Evolutionary conservation across 2,797 vertebrate species (phyloP).

Genomic region (Chromobotia macracanthus): DNA sequence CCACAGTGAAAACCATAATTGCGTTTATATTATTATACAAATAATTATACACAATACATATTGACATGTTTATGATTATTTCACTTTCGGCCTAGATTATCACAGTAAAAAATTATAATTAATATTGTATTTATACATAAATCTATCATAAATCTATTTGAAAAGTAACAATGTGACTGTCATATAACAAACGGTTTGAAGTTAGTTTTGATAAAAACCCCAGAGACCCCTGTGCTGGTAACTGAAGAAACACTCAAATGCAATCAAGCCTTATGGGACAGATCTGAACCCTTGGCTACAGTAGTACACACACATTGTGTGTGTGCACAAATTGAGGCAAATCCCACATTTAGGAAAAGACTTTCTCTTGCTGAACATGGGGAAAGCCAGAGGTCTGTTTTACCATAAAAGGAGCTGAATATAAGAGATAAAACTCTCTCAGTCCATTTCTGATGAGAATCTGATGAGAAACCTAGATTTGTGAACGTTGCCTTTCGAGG

Average conservation of each 20-base stretch:
- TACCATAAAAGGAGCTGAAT: constrained; percentile 76
- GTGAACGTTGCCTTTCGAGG: constrained; percentile 43
- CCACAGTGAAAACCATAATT: background rate
- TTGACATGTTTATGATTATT: background rate
- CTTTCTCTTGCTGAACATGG: constrained; percentile 62
- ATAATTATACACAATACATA: background rate
- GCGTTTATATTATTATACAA: background rate
- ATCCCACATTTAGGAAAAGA: constrained; percentile 62
- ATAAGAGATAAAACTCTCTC: constrained; percentile 53
- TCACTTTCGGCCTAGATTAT: background rate
- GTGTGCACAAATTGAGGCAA: constrained; percentile 56
- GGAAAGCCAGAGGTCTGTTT: constrained; percentile 70
- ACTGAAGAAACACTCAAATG: background rate
- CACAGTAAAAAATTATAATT: background rate
- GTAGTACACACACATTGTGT: constrained; percentile 25
- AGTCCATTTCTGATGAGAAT: constrained; percentile 24
- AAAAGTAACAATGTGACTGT: background rate
- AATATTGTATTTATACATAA: background rate
- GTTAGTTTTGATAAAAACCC: background rate
- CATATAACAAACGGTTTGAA: background rate
- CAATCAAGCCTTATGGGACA: background rate
- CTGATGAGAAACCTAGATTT: constrained; percentile 32
- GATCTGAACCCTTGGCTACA: background rate
- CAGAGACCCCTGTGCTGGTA: background rate
- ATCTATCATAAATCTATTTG: background rate